phyloP scores from a whole-genome alignment of 2,888 invertebrate species.

The Cistogaster globosa region DNA sequence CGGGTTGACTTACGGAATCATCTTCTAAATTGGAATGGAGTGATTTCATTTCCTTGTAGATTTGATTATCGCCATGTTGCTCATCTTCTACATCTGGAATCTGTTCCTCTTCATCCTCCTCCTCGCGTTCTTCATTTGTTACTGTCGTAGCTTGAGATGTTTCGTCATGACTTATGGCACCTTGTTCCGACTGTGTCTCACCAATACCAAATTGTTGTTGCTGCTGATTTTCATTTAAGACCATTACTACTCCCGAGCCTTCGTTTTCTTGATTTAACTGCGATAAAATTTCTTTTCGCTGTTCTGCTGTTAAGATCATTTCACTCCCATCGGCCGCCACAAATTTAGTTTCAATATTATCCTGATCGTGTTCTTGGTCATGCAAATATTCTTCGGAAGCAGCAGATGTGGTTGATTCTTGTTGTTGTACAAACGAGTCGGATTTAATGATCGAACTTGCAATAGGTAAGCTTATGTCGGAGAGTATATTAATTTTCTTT shows the following conservation, averaged over 20 bases:
- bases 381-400: constrained; percentile 82
- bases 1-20: constrained; percentile 71
- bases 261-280: constrained; percentile 82
- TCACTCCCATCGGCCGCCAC: constrained; percentile 84
- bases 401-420: constrained; percentile 82
- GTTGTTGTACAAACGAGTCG: constrained; percentile 84
- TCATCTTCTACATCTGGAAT: constrained; percentile 67
- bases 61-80: constrained; percentile 79
- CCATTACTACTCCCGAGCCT: constrained; percentile 82
- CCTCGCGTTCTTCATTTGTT: constrained; percentile 66
- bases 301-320: constrained; percentile 82
- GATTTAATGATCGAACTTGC: constrained; percentile 74
- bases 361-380: constrained; percentile 65
- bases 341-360: constrained; percentile 81
- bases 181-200: constrained; percentile 53
- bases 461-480: constrained; percentile 81
- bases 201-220: constrained; percentile 18
- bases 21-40: constrained; percentile 62
- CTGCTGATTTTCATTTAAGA: constrained; percentile 79
- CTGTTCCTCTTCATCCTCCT: constrained; percentile 63
- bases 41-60: constrained; percentile 77
- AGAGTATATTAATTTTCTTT: constrained; percentile 84
- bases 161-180: constrained; percentile 61
- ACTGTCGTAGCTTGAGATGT: constrained; percentile 52
- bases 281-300: constrained; percentile 82